Evolutionary conservation across 2,113 vertebrate species (phyloP).

Genomic region (Rousettus leschenaultii): DNA sequence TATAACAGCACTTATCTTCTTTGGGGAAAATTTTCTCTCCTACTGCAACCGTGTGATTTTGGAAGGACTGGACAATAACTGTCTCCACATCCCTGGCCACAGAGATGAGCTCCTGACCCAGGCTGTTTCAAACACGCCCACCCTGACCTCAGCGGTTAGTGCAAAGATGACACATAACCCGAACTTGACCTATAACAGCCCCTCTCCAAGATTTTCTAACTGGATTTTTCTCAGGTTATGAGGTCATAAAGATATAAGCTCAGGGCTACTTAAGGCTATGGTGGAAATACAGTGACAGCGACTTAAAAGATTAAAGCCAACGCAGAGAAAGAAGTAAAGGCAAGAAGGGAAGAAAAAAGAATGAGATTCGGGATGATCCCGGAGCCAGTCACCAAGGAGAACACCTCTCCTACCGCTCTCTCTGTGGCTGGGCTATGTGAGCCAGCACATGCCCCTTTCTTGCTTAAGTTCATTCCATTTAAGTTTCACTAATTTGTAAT

Average conservation of each 20-base stretch:
- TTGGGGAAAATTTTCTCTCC: neutral
- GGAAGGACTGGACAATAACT: neutral
- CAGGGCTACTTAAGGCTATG: neutral
- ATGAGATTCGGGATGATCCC: neutral
- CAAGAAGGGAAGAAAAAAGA: neutral
- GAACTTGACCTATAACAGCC: neutral
- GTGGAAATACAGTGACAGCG: neutral
- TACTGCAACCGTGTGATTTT: neutral
- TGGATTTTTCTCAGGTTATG: neutral
- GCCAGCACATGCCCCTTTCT: neutral
- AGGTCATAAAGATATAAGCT: neutral
- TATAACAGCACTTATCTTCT: neutral
- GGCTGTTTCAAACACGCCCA: neutral
- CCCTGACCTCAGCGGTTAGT: neutral
- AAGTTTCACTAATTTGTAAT: neutral
- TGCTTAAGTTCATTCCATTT: neutral
- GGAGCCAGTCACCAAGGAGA: neutral
- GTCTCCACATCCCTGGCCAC: neutral
- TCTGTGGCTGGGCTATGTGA: neutral
- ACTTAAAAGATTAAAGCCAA: conserved; percentile 7
- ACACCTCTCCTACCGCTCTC: neutral
- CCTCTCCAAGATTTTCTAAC: neutral
- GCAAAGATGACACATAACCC: neutral
- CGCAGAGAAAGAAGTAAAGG: neutral
- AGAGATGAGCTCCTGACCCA: neutral